These are phyloP conservation scores for Heliconius hermathena DNA, from an alignment of 1,140 invertebrate species.

Conservation along the genomic window DNA sequence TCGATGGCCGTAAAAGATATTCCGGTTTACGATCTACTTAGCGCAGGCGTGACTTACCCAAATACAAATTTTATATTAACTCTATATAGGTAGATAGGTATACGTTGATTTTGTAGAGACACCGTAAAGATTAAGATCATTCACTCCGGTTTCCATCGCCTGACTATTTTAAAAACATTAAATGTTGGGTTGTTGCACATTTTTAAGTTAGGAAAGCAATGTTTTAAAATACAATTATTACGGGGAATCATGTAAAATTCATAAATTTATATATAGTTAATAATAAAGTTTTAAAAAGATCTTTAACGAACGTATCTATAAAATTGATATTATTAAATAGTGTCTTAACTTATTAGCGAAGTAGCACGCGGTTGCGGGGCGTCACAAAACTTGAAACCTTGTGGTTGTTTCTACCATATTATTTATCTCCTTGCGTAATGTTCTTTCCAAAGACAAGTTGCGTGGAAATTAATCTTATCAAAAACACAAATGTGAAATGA, in stretches of 20 bases:
- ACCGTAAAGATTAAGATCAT: no score
- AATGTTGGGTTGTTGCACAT: no score
- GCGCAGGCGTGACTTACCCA: conserved; percentile 62
- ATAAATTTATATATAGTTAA: no score
- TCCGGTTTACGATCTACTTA: conserved; percentile 52
- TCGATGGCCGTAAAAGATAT: conserved; percentile 59
- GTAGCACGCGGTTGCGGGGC: background rate
- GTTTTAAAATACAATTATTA: no score
- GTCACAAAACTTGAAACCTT: conserved; percentile 23
- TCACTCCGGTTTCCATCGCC: no score
- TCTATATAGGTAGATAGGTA: no score
- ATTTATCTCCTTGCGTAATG: background rate
- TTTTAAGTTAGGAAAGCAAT: no score
- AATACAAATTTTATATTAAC: conserved; percentile 26
- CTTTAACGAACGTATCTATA: background rate
- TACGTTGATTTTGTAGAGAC: no score
- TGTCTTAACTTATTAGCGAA: background rate
- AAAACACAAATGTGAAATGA: no score
- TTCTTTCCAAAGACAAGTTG: background rate
- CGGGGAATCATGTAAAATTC: no score
- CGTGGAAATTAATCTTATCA: background rate
- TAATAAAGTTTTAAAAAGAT: no score
- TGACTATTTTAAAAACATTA: no score
- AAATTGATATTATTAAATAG: background rate
- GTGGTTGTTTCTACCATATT: conserved; percentile 16